phyloP scores from a whole-genome alignment of 2,888 invertebrate species.

The Hypomecis atomaria region DNA sequence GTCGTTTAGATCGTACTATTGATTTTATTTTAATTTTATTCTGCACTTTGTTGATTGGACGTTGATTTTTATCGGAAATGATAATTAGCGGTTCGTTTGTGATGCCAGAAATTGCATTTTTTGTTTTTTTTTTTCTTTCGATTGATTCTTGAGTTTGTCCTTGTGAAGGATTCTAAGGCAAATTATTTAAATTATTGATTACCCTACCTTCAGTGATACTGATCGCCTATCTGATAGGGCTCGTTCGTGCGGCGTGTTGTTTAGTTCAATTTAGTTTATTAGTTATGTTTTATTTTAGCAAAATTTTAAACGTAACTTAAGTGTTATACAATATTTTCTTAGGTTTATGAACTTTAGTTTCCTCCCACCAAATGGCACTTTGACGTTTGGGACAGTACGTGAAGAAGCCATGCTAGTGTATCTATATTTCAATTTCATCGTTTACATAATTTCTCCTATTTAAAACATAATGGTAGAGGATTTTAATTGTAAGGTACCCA shows the following conservation, averaged over 20 bases:
- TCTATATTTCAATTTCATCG: slow-evolving; percentile 62
- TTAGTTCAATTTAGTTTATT: slow-evolving; percentile 85
- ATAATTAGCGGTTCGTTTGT: slow-evolving; percentile 65
- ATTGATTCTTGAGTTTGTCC: slow-evolving; percentile 65
- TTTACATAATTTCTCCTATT: slow-evolving; percentile 32
- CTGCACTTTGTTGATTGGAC: slow-evolving; percentile 81
- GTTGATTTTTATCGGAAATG: slow-evolving; percentile 77
- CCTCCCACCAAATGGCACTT: slow-evolving; percentile 82
- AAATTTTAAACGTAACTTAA: slow-evolving; percentile 83
- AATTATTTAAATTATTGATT: slow-evolving; percentile 74
- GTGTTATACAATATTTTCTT: slow-evolving; percentile 83
- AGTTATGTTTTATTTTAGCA: slow-evolving; percentile 85
- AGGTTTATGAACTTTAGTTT: slow-evolving; percentile 79
- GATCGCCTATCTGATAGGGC: slow-evolving; percentile 77
- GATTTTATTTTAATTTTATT: slow-evolving; percentile 84
- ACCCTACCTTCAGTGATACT: slow-evolving; percentile 80
- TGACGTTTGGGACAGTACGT: slow-evolving; percentile 55
- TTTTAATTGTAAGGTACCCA: slow-evolving; percentile 67
- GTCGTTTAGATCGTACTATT: slow-evolving; percentile 81
- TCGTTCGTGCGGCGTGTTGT: slow-evolving; percentile 77
- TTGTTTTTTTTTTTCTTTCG: slow-evolving; percentile 68
- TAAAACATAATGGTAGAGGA: slow-evolving; percentile 63
- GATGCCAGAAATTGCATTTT: slow-evolving; percentile 83
- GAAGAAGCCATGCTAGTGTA: slow-evolving; percentile 72
- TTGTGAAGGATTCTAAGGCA: slow-evolving; percentile 67